Base-by-base conservation (phyloP, 2,888 invertebrate genomes). In the Augochlorella aurata region DNA sequence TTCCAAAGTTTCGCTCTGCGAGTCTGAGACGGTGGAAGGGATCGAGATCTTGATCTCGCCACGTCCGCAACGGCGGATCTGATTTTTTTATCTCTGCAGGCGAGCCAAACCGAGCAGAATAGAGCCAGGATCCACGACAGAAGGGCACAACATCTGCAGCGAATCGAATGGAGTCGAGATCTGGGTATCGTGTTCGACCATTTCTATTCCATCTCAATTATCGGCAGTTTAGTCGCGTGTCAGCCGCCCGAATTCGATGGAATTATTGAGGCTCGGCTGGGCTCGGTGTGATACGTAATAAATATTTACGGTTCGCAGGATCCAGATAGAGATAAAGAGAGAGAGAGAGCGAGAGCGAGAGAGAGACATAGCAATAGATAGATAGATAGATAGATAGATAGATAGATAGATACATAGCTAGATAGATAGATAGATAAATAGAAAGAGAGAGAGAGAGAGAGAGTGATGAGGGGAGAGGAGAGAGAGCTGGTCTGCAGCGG, bases 251-350 rank as follows among this genome's bases (percentile, higher is more conserved):
- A 21, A 21, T 61, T 61, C 21, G 44, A 18, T 49, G 49, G 49
- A 24, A 21, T 18, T 44, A 10, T 24, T 10, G 10, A 24, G 49
- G 14, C 38, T 2, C 38, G 65, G 47, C 38, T 38, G 38, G 65
- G 14, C 49, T n/a, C 12, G 12, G 61, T 29, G 24, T 54, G 38
- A 58, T 47, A 54, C 54, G 73, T 78, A 29, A 79, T 79, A 79
- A 81, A 79, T 81, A 81, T 81, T 70, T 74, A 79, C 70, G 21
- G 74, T 21, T 67, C 16, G 45, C 9, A 9, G 54, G 54, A 10
- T 54, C 21, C 4, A 5, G 12, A 54, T 10, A 21, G 4, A 38
- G 38, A 49, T 7, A 16, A 12, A 14, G 49, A 49, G 49, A 49
- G 2, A 14, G 14, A 61, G 3, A 29, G 16, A 54, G 21, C n/a